Conservation (phyloP, 2,888 invertebrate genomes). For the Erebia epiphron region DNA sequence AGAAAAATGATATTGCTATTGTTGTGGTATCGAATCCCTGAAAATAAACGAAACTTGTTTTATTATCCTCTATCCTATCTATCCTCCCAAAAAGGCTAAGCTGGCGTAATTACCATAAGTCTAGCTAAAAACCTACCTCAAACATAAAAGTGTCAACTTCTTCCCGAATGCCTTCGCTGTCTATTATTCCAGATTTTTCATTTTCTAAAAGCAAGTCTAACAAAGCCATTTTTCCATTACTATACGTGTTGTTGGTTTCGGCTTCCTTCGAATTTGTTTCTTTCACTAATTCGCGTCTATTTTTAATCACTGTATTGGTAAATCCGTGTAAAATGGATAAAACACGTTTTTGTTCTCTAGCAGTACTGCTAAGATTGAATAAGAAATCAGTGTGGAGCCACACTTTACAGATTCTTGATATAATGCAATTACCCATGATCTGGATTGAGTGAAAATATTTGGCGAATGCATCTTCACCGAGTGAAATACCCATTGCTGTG, state of each 20-base stretch:
- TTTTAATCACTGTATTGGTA: constrained; percentile 9
- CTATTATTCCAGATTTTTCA: constrained; percentile 79
- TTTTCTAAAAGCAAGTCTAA: constrained; percentile 84
- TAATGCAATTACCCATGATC: background rate
- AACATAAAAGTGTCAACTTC: constrained; percentile 89
- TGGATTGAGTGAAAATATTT: constrained; percentile 15
- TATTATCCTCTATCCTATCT: too few species aligned
- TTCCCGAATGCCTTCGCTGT: constrained; percentile 83
- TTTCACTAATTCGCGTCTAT: constrained; percentile 4
- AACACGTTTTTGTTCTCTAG: background rate
- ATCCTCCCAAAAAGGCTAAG: too few species aligned
- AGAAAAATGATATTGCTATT: constrained; percentile 10
- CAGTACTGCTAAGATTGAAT: constrained; percentile 3
- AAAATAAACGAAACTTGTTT: background rate
- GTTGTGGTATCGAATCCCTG: constrained; percentile 8
- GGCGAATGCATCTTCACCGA: constrained; percentile 1
- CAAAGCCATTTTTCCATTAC: constrained; percentile 81
- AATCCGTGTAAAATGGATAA: constrained; percentile 10
- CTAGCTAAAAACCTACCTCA: constrained; percentile 65
- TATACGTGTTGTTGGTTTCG: constrained; percentile 37
- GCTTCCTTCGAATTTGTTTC: background rate
- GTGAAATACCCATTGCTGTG: constrained; percentile 20
- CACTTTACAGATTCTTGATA: background rate
- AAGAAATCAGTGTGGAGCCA: constrained; percentile 9
- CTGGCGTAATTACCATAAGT: background rate